Evolutionary conservation across 2,797 vertebrate genomes (phyloP).

Genomic region (Gouania willdenowi): DNA sequence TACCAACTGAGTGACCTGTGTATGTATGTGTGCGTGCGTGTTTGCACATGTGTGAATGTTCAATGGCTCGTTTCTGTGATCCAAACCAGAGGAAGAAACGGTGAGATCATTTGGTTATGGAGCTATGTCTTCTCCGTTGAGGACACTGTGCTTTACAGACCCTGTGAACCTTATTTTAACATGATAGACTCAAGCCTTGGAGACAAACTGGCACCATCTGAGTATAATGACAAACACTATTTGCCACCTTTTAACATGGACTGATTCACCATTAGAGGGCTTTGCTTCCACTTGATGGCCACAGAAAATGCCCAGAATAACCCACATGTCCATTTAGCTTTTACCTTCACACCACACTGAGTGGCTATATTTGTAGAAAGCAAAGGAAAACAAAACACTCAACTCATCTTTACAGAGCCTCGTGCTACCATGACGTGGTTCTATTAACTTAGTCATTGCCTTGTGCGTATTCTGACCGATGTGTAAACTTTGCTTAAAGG

Average conservation of each 20-base stretch:
- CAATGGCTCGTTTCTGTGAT: slow-evolving; percentile 32
- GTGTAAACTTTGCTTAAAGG: slow-evolving; percentile 43
- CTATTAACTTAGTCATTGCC: slow-evolving; percentile 46
- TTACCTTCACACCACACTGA: slow-evolving; percentile 14
- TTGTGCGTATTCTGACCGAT: slow-evolving; percentile 22
- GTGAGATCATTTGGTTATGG: slow-evolving; percentile 25
- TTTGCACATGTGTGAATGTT: slow-evolving; percentile 4
- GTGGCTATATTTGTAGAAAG: slow-evolving; percentile 48
- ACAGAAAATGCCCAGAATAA: slow-evolving; percentile 33
- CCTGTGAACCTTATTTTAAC: slow-evolving; percentile 45
- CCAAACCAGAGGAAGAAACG: slow-evolving; percentile 39
- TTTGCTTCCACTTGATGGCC: slow-evolving; percentile 32
- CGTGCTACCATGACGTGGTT: slow-evolving; percentile 38
- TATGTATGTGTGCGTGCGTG: slow-evolving; percentile 14
- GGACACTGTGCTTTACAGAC: slow-evolving; percentile 23
- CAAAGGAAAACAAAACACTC: slow-evolving; percentile 34
- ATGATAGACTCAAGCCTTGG: slow-evolving; percentile 17
- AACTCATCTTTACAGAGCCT: slow-evolving; percentile 35
- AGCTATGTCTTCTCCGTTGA: slow-evolving; percentile 10
- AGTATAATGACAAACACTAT: slow-evolving; percentile 43
- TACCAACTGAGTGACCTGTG: slow-evolving; percentile 35
- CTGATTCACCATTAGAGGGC: slow-evolving; percentile 13
- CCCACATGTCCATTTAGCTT: slow-evolving; percentile 40
- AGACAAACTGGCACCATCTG: slow-evolving; percentile 11
- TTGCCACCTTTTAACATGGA: slow-evolving; percentile 15